phyloP scores from a whole-genome alignment of 2,113 vertebrate genomes.

The Eretmochelys imbricata region DNA sequence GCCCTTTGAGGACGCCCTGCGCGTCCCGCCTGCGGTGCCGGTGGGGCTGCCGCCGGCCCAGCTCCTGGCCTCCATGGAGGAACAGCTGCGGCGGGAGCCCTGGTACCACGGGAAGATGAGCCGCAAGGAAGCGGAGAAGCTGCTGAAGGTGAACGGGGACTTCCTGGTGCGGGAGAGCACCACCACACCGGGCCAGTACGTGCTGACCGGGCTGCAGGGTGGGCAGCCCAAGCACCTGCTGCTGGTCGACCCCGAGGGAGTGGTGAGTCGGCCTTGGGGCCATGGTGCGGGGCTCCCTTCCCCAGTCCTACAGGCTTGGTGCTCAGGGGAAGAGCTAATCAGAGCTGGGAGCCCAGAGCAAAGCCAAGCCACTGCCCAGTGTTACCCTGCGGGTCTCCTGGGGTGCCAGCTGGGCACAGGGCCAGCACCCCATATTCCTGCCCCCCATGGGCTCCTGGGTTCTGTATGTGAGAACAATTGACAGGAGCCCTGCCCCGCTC shows the following conservation, averaged over 20 bases:
- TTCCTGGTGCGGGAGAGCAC: constrained; percentile 96
- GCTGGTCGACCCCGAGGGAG: constrained; percentile 95
- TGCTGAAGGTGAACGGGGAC: constrained; percentile 91
- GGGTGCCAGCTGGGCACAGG: background rate
- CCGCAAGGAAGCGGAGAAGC: constrained; percentile 90
- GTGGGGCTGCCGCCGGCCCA: constrained; percentile 55
- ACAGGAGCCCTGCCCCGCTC: background rate
- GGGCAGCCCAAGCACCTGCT: constrained; percentile 95
- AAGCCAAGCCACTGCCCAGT: background rate
- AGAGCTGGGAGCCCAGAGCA: background rate
- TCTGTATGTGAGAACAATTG: background rate
- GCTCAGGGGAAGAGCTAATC: too few species aligned
- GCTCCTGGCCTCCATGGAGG: constrained; percentile 86
- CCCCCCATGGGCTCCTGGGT: background rate
- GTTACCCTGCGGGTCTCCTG: background rate
- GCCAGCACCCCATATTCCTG: background rate
- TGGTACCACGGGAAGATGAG: constrained; percentile 96
- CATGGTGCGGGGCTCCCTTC: rapidly evolving
- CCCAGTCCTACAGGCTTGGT: too few species aligned
- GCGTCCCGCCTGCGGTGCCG: constrained; percentile 45
- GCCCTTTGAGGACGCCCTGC: constrained; percentile 94
- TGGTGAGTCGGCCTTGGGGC: constrained; percentile 79
- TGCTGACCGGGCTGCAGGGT: constrained; percentile 94
- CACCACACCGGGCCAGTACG: constrained; percentile 94
- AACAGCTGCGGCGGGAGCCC: constrained; percentile 89